phyloP scores from a whole-genome alignment of 1,140 invertebrate species.

The Drosophila pachea region DNA sequence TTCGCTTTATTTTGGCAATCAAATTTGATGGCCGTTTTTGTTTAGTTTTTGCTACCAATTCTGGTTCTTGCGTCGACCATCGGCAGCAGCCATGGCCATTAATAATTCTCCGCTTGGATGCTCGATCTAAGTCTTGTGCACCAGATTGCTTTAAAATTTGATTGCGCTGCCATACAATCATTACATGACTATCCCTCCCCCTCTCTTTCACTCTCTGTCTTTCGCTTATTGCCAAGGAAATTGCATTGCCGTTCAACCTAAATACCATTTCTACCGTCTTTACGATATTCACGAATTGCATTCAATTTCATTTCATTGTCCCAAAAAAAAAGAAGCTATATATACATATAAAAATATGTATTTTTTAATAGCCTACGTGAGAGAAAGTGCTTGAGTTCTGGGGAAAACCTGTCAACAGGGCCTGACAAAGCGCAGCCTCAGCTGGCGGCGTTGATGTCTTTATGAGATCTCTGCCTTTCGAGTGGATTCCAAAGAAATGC shows the following conservation, averaged over 20 bases:
- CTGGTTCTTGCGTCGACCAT: not conserved
- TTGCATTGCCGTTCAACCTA: no score
- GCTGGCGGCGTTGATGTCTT: constrained; percentile 38
- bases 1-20: constrained; percentile 64
- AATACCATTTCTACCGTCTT: no score
- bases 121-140: not conserved
- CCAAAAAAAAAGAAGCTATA: constrained; percentile 45
- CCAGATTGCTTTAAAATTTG: not conserved
- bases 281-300: constrained; percentile 15
- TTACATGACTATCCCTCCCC: no score
- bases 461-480: constrained; percentile 24
- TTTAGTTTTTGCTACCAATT: constrained; percentile 3
- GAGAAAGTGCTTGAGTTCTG: constrained; percentile 71
- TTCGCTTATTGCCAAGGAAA: no score
- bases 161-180: no score
- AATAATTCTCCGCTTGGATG: not conserved
- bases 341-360: not conserved
- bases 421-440: constrained; percentile 15
- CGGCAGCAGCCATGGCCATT: not conserved
- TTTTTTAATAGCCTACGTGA: constrained; percentile 68
- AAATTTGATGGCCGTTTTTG: constrained; percentile 38
- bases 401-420: constrained; percentile 46
- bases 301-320: constrained; percentile 45
- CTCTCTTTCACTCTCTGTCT: no score
- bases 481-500: constrained; percentile 42